A percentile compares a stretch with the other conserved stretches of the same genome.
phyloP scores from a whole-genome alignment of 1,140 invertebrate species.

The Chlorops oryzae region DNA sequence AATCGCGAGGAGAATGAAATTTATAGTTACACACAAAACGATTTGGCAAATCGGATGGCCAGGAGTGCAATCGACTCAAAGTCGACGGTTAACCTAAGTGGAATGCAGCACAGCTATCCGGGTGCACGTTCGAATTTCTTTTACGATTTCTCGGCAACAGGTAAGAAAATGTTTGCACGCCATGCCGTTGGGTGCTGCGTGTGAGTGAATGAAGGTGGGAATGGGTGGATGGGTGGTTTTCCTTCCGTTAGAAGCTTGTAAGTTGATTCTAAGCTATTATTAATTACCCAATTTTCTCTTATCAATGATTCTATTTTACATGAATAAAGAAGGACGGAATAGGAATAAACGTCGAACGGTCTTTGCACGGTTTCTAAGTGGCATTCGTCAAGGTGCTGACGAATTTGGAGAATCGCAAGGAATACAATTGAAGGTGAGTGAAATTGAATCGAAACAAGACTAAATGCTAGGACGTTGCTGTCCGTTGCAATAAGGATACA shows the following conservation, averaged over 20 bases:
- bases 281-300: no score
- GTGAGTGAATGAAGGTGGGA: no score
- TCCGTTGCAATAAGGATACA: no score
- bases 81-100: constrained; percentile 44
- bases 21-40: constrained; percentile 65
- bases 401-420: constrained; percentile 42
- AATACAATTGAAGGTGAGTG: constrained; percentile 45
- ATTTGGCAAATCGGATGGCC: constrained; percentile 45
- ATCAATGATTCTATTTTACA: no score
- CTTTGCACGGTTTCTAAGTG: constrained; percentile 41
- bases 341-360: constrained; percentile 43
- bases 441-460: no score
- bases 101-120: constrained; percentile 46
- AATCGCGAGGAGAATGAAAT: constrained; percentile 90
- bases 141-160: constrained; percentile 48
- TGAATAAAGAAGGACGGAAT: constrained; percentile 42
- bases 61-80: constrained; percentile 45
- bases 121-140: constrained; percentile 44
- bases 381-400: constrained; percentile 37
- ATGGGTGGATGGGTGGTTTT: no score
- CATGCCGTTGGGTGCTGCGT: no score
- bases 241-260: no score
- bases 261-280: no score
- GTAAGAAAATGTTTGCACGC: no score
- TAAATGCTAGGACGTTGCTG: no score